Percentiles rank a stretch among this genome's conserved stretches.
Conservation (phyloP, 2,888 invertebrate genomes). For the Sphaeridia pumilis region DNA sequence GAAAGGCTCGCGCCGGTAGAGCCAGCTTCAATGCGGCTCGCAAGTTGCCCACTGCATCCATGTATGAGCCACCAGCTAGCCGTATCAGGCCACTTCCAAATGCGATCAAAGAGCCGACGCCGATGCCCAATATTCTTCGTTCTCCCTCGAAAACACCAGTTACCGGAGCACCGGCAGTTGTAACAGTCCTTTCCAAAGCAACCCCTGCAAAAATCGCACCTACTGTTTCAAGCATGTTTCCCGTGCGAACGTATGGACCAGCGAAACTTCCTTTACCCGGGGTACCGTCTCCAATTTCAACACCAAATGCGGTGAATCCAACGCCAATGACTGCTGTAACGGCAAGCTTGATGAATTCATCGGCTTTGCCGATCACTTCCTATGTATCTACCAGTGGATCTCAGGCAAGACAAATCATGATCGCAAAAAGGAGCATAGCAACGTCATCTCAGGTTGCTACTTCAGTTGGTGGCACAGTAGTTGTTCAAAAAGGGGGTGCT, state of each 20-base stretch:
- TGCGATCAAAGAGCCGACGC: conserved; percentile 18
- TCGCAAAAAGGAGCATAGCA: conserved; percentile 25
- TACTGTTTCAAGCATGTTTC: conserved; percentile 20
- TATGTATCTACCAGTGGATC: conserved; percentile 1
- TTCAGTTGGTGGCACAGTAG: background rate
- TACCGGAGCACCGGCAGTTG: conserved; percentile 1
- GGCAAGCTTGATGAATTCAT: no score
- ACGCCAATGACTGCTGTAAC: conserved; percentile 1
- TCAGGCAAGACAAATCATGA: conserved; percentile 24
- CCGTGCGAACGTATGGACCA: conserved; percentile 28
- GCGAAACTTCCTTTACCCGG: conserved; percentile 16
- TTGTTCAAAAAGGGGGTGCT: conserved; percentile 20
- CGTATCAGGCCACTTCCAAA: conserved; percentile 28
- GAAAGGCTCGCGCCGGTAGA: conserved; percentile 9
- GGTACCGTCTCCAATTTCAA: conserved; percentile 2
- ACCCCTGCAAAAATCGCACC: conserved; percentile 15
- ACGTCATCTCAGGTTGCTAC: conserved; percentile 13
- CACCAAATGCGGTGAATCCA: background rate
- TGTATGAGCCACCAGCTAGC: conserved; percentile 23
- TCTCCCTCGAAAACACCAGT: conserved; percentile 9
- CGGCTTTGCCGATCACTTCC: background rate
- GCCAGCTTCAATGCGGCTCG: conserved; percentile 7
- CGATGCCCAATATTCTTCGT: conserved; percentile 10
- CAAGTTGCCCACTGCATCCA: conserved; percentile 1
- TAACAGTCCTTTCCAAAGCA: conserved; percentile 5